A percentile compares a stretch with the other conserved stretches of the same genome.
phyloP scores from a whole-genome alignment of 92 coral and sea anemone species.

The Anthopleura xanthogrammica region DNA sequence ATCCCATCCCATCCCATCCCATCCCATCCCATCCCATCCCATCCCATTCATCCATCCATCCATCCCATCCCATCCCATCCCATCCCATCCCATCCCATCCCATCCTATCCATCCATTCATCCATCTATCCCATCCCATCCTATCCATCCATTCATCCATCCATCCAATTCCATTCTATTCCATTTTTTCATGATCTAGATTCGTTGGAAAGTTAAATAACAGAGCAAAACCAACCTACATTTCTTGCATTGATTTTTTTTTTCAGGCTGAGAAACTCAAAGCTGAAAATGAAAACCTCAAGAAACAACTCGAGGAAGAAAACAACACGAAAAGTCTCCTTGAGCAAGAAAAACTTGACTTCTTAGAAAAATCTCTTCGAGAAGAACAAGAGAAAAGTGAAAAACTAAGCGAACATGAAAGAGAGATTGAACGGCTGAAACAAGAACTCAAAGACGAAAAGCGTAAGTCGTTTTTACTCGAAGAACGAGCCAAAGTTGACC shows the following conservation, averaged over 20 bases:
- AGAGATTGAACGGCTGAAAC: conserved; percentile 49
- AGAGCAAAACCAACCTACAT: background rate
- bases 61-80: too few species aligned
- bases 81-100: too few species aligned
- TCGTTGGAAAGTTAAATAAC: too few species aligned
- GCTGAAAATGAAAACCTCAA: conserved; percentile 44
- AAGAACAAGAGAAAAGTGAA: conserved; percentile 42
- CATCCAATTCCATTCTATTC: too few species aligned
- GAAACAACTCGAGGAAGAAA: conserved; percentile 64
- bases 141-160: too few species aligned
- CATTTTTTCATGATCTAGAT: too few species aligned
- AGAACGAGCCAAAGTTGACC: conserved; percentile 55
- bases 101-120: too few species aligned
- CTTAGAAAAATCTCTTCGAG: conserved; percentile 55
- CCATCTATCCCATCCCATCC: too few species aligned
- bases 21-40: too few species aligned
- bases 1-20: too few species aligned
- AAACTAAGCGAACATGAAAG: conserved; percentile 44
- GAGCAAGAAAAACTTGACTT: conserved; percentile 50
- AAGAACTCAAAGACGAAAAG: conserved; percentile 69
- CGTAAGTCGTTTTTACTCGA: conserved; percentile 53
- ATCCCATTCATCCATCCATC: too few species aligned
- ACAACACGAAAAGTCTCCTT: conserved; percentile 40
- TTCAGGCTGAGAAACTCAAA: conserved; percentile 52
- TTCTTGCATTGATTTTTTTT: background rate